These are phyloP conservation scores for Lepidocyrtinus sp. DNA, from an alignment of 2,888 invertebrate species.

Conservation along the genomic window DNA sequence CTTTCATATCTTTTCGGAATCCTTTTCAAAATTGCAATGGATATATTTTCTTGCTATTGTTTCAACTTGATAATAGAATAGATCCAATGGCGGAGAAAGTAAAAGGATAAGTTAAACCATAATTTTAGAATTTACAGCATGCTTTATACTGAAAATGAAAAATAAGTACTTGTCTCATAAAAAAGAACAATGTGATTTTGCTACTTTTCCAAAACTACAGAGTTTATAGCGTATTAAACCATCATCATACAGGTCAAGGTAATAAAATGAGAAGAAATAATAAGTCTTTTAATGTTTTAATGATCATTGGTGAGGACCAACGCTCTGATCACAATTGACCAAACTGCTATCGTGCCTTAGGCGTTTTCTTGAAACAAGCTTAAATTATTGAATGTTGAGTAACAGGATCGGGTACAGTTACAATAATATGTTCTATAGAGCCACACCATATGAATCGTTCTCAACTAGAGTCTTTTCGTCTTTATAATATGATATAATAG, in stretches of 20 bases:
- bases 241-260: slow-evolving; percentile 45
- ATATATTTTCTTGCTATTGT: neutral
- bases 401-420: slow-evolving; percentile 60
- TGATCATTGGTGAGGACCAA: neutral
- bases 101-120: too few species aligned
- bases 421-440: slow-evolving; percentile 23
- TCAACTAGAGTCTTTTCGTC: too few species aligned
- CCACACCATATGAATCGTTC: neutral
- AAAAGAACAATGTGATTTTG: neutral
- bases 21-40: neutral
- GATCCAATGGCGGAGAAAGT: neutral
- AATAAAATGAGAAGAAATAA: slow-evolving; percentile 20
- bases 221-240: neutral
- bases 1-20: neutral
- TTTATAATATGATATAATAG: neutral
- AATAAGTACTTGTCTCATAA: neutral
- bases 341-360: neutral
- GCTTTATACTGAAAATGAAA: too few species aligned
- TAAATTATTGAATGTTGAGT: slow-evolving; percentile 45
- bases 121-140: too few species aligned
- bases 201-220: neutral
- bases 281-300: neutral
- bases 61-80: neutral
- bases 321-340: neutral
- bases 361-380: slow-evolving; percentile 31